These are phyloP conservation scores for Protodeltote pygarga DNA, from an alignment of 2,888 invertebrate species.

Conservation along the genomic window DNA sequence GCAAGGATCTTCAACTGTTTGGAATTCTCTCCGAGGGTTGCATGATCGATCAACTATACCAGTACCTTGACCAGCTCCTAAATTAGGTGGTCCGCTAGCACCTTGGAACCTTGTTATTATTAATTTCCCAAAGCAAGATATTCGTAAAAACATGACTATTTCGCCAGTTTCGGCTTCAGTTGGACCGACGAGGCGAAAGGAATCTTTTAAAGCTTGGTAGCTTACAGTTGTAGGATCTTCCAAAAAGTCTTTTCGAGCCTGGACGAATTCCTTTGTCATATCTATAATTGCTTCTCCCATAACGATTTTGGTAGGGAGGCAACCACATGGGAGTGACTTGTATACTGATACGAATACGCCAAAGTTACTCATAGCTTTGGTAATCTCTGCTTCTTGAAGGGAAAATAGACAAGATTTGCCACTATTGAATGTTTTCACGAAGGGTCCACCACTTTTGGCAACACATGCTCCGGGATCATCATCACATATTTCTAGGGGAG, in stretches of 20 bases:
- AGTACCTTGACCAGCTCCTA: slow-evolving; percentile 56
- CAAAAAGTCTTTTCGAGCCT: slow-evolving; percentile 81
- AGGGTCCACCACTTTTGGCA: slow-evolving; percentile 72
- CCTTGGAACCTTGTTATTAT: slow-evolving; percentile 90
- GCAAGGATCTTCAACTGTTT: slow-evolving; percentile 70
- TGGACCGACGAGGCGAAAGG: slow-evolving; percentile 83
- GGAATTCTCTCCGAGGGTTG: slow-evolving; percentile 65
- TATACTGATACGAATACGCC: slow-evolving; percentile 86
- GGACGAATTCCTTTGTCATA: slow-evolving; percentile 87
- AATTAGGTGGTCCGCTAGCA: slow-evolving; percentile 60
- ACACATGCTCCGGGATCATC: slow-evolving; percentile 81
- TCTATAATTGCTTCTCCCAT: slow-evolving; percentile 88
- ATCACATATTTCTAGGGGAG: slow-evolving; percentile 88
- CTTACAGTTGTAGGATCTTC: slow-evolving; percentile 79
- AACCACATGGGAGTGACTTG: slow-evolving; percentile 88
- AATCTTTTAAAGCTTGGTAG: slow-evolving; percentile 88
- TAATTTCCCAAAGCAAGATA: slow-evolving; percentile 89
- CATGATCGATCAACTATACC: slow-evolving; percentile 73
- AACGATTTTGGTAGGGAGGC: slow-evolving; percentile 88
- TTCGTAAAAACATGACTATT: slow-evolving; percentile 87
- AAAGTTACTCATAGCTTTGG: slow-evolving; percentile 83
- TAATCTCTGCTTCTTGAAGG: slow-evolving; percentile 84
- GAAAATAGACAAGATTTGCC: slow-evolving; percentile 91
- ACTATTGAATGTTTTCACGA: slow-evolving; percentile 84
- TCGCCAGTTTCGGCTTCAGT: slow-evolving; percentile 85